Evolutionary conservation across 2,113 vertebrate genomes (phyloP), one percentile per base, ranked within the genome.

Genomic region (Psophia crepitans): DNA sequence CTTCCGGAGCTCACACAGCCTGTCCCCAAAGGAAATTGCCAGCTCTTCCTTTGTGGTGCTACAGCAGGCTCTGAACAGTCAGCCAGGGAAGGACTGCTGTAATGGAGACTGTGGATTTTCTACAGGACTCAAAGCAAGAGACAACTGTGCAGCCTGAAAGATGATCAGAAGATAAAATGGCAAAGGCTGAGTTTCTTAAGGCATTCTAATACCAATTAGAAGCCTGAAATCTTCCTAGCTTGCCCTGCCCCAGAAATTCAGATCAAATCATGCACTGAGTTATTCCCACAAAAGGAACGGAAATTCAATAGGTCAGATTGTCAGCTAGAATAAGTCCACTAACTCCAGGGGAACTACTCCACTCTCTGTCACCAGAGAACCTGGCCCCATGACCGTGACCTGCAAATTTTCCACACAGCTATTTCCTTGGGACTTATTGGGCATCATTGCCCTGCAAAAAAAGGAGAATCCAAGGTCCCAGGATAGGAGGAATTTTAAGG

Each of bases 181-280:
- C 91, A 96, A 58, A 68, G 76, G 48, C 54, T 86, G 88, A 79
- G 84, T 96, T 97, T 87, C 77, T 93, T 86, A 96, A 91, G 56
- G 83, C 69, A 53, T 93, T 84, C 58, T 95, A 73, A 86, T 60
- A 63, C 87, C 70, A 70, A 83, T 95, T 94, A 81, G 93, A 91
- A 91, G 65, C 32, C 88, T 88, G 81, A 93, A 95, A 78, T 84
- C 89, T 82, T 93, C 65, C 85, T 85, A 87, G 77, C 64, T 95
- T 96, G 63, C 48, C 70, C 92, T 96, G 90, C 76, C 93, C 90
- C 87, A 94, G 94, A 96, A 95, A 96, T 97, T 92, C 90, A 95
- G 90, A 94, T 87, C 79, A 92, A 95, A 81, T 86, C 79, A 60
- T 68, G 63, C 37, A 63, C 70, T n/a, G 66, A 91, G 51, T 82